Base-by-base conservation (phyloP, 2,888 invertebrate species). In the Monoplex corrugatus region DNA sequence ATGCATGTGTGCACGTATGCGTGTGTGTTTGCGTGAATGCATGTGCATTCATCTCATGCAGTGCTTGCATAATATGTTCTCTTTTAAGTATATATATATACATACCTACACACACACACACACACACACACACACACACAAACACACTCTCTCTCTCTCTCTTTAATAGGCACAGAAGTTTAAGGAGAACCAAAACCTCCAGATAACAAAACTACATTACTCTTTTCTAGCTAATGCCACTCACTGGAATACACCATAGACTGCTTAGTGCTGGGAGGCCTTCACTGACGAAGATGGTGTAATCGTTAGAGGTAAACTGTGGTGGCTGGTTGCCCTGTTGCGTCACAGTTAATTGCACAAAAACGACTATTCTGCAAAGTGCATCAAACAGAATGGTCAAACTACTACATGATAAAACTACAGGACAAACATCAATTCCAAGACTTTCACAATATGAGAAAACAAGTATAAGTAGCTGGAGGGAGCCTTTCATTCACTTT, bases 221-320 rank as follows among this genome's bases (percentile, higher is more conserved):
- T 57, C 57, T 19, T 57, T 57, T 23, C 2, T 23, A 57, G 13
- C 16, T 13, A 57, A 6, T 1, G n/a, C 2, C 80, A 91, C 93
- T 92, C 91, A 94, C 94, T 45, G 91, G 91, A 23, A 92, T 91
- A 50, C 89, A 80, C 90, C 93, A 95, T 19, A 95, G 91, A 0
- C 91, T 91, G 32, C 93, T 68, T 10, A 91, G 92, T 0, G 92
- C 68, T n/a, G 93, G 92, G 0, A 92, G 91, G 3, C 94, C 95
- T 88, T 95, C 95, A 91, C 95, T 95, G 89, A 95, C 93, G 35
- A 89, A 89, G n/a, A 93, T 93, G 80, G 86, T 92, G 91, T 94
- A 94, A 40, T 89, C 91, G 38, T 57, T 83, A 6, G 94, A 91
- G 13, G 94, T 87, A 88, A 95, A 93, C n/a, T 89, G 82, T 23